Conservation (phyloP, 2,797 vertebrate genomes). For the Hippocampus kuda region DNA sequence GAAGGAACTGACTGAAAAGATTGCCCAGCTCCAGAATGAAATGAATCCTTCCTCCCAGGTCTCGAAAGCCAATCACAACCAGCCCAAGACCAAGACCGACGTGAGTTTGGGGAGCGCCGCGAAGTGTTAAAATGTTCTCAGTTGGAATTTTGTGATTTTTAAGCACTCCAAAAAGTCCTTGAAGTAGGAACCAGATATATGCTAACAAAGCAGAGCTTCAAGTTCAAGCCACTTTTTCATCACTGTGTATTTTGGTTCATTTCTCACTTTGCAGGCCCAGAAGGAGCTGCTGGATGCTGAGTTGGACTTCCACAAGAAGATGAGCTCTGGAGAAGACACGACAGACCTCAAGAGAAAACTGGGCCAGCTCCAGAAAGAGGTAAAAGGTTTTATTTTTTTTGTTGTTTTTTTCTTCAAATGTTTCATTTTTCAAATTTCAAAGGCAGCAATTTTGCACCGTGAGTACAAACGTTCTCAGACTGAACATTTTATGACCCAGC, state of each 20-base stretch:
- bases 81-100: constrained; percentile 86
- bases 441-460: not conserved
- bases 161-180: not conserved
- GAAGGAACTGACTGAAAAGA: constrained; percentile 90
- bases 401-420: too few relatives aligned
- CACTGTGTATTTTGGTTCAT: not conserved
- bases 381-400: constrained; percentile 55
- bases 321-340: constrained; percentile 92
- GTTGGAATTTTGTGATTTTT: not conserved
- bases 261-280: constrained; percentile 71
- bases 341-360: constrained; percentile 90
- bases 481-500: too few relatives aligned
- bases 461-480: too few relatives aligned
- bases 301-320: constrained; percentile 89
- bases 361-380: constrained; percentile 88
- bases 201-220: not conserved
- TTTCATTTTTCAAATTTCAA: not conserved
- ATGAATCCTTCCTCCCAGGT: constrained; percentile 71
- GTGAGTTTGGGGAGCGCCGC: constrained; percentile 56
- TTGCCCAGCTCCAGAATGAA: constrained; percentile 88
- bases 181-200: not conserved
- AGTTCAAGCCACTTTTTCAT: not conserved
- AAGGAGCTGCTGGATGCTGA: constrained; percentile 93
- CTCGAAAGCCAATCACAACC: constrained; percentile 58
- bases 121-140: not conserved